phyloP scores from a whole-genome alignment of 2,888 invertebrate genomes.

The Octonoba sinensis region DNA sequence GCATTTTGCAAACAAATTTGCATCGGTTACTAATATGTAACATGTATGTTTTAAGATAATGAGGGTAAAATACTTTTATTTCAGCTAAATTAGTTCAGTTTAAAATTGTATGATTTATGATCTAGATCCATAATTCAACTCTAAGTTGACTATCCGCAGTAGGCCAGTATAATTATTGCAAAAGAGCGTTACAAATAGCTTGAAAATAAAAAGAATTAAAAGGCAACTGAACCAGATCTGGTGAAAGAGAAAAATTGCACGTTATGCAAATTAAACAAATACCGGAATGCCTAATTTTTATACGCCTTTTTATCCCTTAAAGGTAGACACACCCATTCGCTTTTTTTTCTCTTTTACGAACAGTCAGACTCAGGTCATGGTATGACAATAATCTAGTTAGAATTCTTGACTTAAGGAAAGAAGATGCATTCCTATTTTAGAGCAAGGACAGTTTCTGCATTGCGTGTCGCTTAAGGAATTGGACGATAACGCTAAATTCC shows the following conservation, averaged over 20 bases:
- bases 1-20: too few relatives aligned
- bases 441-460: conserved; percentile 43
- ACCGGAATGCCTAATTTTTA: conserved; percentile 31
- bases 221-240: conserved; percentile 11
- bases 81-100: too few relatives aligned
- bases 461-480: conserved; percentile 16
- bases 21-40: too few relatives aligned
- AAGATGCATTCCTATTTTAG: conserved; percentile 23
- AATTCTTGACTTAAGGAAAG: conserved; percentile 18
- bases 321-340: conserved; percentile 28
- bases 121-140: too few relatives aligned
- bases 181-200: conserved; percentile 1
- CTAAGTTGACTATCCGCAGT: not conserved
- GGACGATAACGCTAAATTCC: not conserved
- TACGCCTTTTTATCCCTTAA: conserved; percentile 21
- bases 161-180: conserved; percentile 11
- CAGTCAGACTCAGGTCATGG: conserved; percentile 17
- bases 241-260: conserved; percentile 6
- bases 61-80: too few relatives aligned
- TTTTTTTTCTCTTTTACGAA: not conserved
- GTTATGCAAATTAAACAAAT: conserved; percentile 21
- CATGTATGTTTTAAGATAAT: too few relatives aligned
- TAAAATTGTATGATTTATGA: too few relatives aligned
- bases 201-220: conserved; percentile 10
- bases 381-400: conserved; percentile 21